Evolutionary conservation across 1,140 invertebrate genomes (phyloP).

Genomic region (Drosophila azteca): DNA sequence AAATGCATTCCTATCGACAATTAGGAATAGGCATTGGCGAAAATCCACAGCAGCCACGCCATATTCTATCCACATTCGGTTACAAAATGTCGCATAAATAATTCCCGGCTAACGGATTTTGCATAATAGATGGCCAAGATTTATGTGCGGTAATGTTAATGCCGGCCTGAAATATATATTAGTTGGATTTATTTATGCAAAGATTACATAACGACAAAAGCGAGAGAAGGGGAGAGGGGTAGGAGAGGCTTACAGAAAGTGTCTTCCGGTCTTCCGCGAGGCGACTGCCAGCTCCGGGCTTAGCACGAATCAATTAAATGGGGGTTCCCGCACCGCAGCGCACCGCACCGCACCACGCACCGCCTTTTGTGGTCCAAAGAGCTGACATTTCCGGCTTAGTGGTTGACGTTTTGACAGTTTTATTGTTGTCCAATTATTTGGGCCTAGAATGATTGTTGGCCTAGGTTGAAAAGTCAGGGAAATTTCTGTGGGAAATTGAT

Average conservation of each 20-base stretch:
- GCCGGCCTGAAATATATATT: slow-evolving; percentile 39
- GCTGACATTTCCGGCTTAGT: slow-evolving; percentile 64
- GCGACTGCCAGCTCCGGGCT: slow-evolving; percentile 52
- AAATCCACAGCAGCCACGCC: slow-evolving; percentile 17
- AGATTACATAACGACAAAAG: slow-evolving; percentile 10
- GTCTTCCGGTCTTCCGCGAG: slow-evolving; percentile 26
- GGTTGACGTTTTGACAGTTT: slow-evolving; percentile 77
- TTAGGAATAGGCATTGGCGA: slow-evolving; percentile 17
- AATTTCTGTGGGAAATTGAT: slow-evolving; percentile 6
- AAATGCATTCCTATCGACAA: slow-evolving; percentile 12
- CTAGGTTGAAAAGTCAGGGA: background rate
- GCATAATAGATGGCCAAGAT: slow-evolving; percentile 47
- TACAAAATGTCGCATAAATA: slow-evolving; percentile 27
- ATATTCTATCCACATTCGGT: slow-evolving; percentile 14
- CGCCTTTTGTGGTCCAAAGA: slow-evolving; percentile 32
- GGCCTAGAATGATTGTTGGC: background rate
- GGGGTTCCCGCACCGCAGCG: slow-evolving; percentile 22
- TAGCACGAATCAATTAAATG: slow-evolving; percentile 72
- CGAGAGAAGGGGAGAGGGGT: too few species aligned
- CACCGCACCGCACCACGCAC: slow-evolving; percentile 11
- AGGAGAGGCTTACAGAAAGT: slow-evolving; percentile 14
- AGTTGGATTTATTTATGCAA: slow-evolving; percentile 16
- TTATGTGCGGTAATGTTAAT: slow-evolving; percentile 40
- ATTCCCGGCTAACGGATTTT: slow-evolving; percentile 42
- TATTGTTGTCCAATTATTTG: slow-evolving; percentile 49